A percentile compares a stretch with the other conserved stretches of the same genome.
Conservation (phyloP, 2,797 vertebrate species). For the Poecilia velifera region DNA sequence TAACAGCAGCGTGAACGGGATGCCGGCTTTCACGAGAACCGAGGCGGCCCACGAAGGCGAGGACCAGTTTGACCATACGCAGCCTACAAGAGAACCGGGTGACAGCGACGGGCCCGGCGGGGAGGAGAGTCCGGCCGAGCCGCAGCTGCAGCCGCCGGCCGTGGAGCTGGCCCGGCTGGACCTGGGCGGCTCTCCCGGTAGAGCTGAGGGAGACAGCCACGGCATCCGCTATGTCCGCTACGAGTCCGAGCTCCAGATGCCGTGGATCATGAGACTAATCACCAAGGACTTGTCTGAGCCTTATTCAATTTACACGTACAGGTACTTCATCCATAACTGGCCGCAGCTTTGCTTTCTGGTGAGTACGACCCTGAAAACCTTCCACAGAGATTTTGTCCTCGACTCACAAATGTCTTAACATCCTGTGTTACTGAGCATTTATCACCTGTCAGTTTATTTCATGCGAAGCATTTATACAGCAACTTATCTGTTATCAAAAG, state of each 20-base stretch:
- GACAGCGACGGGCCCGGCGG: conserved; percentile 49
- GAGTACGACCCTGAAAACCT: conserved; percentile 75
- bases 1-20: conserved; percentile 75
- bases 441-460: background rate
- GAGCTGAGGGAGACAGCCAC: conserved; percentile 77
- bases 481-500: background rate
- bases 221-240: conserved; percentile 96
- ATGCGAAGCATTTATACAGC: background rate
- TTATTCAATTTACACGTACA: conserved; percentile 99
- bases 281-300: conserved; percentile 99
- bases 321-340: conserved; percentile 99
- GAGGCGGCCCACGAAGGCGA: conserved; percentile 48
- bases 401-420: background rate
- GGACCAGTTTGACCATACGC: conserved; percentile 46
- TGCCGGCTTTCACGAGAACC: conserved; percentile 67
- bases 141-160: conserved; percentile 63
- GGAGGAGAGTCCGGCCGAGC: conserved; percentile 22
- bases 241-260: conserved; percentile 98
- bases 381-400: background rate
- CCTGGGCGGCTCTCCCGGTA: conserved; percentile 73
- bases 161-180: conserved; percentile 76
- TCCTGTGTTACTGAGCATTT: conserved; percentile 20
- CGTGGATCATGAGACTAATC: conserved; percentile 99
- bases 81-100: conserved; percentile 50
- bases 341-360: conserved; percentile 99